Conservation (phyloP, 1,140 invertebrate species). For the Gerris buenoi region DNA sequence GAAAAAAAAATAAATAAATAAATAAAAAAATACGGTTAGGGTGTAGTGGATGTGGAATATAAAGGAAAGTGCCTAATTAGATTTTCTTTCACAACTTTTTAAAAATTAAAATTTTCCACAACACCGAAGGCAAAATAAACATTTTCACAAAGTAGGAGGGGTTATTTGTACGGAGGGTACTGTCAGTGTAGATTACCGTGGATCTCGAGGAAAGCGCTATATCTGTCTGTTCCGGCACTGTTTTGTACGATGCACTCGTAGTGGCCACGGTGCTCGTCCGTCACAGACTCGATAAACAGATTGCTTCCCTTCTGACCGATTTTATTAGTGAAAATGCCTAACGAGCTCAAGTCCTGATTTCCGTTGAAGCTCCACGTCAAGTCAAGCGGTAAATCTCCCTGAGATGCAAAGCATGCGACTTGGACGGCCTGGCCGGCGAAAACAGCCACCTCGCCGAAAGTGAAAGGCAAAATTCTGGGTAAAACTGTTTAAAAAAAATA, state of each 20-base stretch:
- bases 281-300: slow-evolving; percentile 43
- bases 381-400: slow-evolving; percentile 29
- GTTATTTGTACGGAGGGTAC: background rate
- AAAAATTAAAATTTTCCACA: too few relatives aligned
- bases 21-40: too few relatives aligned
- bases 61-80: too few relatives aligned
- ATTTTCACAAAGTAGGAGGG: too few relatives aligned
- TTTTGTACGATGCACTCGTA: slow-evolving; percentile 39
- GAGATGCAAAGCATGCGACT: slow-evolving; percentile 25
- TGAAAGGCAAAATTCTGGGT: slow-evolving; percentile 50
- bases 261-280: slow-evolving; percentile 30
- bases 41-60: too few relatives aligned
- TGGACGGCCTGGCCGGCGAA: slow-evolving; percentile 34
- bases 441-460: slow-evolving; percentile 37
- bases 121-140: too few relatives aligned
- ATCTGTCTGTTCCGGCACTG: slow-evolving; percentile 26
- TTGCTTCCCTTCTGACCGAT: slow-evolving; percentile 33
- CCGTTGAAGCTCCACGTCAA: slow-evolving; percentile 28
- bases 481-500: slow-evolving; percentile 32
- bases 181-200: slow-evolving; percentile 17
- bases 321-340: slow-evolving; percentile 31
- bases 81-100: too few relatives aligned
- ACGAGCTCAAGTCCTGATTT: slow-evolving; percentile 7
- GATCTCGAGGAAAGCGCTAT: slow-evolving; percentile 17
- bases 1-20: background rate